Conservation (phyloP, 1,140 invertebrate species). For the Venustaconcha ellipsiformis region DNA sequence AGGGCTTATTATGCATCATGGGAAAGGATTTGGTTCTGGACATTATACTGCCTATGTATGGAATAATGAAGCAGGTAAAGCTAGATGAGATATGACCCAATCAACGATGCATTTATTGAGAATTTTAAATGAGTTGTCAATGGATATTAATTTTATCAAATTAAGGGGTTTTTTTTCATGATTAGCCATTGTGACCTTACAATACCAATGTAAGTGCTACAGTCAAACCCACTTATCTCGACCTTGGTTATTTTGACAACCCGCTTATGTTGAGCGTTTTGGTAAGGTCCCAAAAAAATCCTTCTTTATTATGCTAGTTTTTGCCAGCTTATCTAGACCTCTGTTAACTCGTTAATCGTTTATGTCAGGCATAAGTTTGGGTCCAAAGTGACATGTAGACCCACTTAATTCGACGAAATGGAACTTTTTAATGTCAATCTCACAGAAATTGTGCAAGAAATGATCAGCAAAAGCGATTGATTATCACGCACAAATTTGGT, state of each 20-base stretch:
- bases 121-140: background rate
- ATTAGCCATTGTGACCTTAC: background rate
- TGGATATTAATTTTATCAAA: background rate
- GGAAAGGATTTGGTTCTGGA: conserved; percentile 57
- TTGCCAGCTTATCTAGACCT: background rate
- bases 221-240: no score
- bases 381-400: no score
- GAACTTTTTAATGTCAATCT: no score
- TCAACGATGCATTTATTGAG: background rate
- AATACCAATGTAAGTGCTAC: background rate
- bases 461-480: no score
- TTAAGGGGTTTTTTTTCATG: background rate
- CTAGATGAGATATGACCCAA: background rate
- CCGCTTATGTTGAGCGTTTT: no score
- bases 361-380: background rate
- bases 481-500: no score
- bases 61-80: conserved; percentile 52
- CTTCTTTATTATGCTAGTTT: background rate
- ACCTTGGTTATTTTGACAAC: no score
- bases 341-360: background rate
- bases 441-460: no score
- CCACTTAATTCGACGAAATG: no score
- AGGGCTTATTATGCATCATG: conserved; percentile 60
- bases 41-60: conserved; percentile 60
- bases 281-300: no score